Conservation (phyloP, 1,140 invertebrate species). For the Macrotrachela quadricornifera region DNA sequence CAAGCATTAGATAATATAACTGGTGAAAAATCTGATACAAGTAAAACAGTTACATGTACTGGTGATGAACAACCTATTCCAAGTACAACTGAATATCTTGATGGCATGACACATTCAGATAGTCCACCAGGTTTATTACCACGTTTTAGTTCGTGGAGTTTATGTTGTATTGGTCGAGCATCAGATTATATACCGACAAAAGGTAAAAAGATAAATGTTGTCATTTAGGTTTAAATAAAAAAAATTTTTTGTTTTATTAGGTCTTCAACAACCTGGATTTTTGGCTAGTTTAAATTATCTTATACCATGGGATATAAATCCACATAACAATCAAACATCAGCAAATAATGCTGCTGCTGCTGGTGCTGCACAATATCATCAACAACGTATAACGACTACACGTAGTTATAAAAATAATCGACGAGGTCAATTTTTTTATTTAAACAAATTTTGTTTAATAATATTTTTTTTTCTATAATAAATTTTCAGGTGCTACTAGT, state of each 20-base stretch:
- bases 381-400: slow-evolving; percentile 16
- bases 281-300: slow-evolving; percentile 67
- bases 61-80: too few relatives aligned
- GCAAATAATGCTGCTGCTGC: background rate
- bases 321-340: background rate
- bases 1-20: background rate
- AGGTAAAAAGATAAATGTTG: slow-evolving; percentile 36
- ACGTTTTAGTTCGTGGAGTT: slow-evolving; percentile 71
- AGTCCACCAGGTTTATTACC: slow-evolving; percentile 57
- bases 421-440: too few relatives aligned
- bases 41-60: background rate
- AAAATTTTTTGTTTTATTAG: too few relatives aligned
- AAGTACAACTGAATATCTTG: too few relatives aligned
- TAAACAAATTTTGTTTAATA: too few relatives aligned
- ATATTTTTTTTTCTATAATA: too few relatives aligned
- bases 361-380: slow-evolving; percentile 11
- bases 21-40: background rate
- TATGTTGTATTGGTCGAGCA: slow-evolving; percentile 62
- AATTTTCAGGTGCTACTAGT: too few relatives aligned
- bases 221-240: too few relatives aligned
- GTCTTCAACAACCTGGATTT: slow-evolving; percentile 50
- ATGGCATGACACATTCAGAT: slow-evolving; percentile 50
- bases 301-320: slow-evolving; percentile 71
- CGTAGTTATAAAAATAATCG: background rate
- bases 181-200: slow-evolving; percentile 60